Evolutionary conservation across 2,113 vertebrate species (phyloP), one percentile per base, ranked within the genome.

Genomic region (Syrmaticus mikado): DNA sequence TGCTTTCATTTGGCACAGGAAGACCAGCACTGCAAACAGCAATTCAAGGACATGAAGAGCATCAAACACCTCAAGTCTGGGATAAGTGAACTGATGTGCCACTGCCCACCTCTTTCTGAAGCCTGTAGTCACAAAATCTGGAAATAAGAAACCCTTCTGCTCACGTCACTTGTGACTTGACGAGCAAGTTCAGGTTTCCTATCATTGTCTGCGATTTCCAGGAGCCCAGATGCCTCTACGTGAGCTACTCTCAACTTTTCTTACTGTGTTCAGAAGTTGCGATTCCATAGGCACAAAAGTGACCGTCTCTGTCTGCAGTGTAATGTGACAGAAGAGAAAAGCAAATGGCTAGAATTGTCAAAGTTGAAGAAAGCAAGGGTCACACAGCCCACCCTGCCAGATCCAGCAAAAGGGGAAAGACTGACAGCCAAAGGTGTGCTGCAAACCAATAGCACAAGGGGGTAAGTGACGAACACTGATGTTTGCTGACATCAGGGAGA

Each of bases 261-360:
- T 64, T 22, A 18, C 32, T 28, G 25, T 8, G 22, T 22, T 87
- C 43, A 68, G 58, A 61, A 72, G 13, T 5, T 81, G 11, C 4
- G 20, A 28, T 82, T 62, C 79, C 32, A 8, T 7, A 65, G 21
- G 62, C 36, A 71, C 36, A 64, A 8, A 64, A 8, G 20, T 17
- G 36, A 62, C 2, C 1, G 8, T 10, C 61, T 55, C 53, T 32
- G 10, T 67, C 71, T 13, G n/a, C 50, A 76, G 27, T 3, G 15
- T 52, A 58, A 36, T 1, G 13, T 0, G 0, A n/a, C 36, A 74
- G 36, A 36, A 67, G 43, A 19, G 21, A 82, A 41, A n/a, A 92
- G 46, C 24, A 21, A 53, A 28, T 5, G 28, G 19, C 19, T 16
- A 41, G 66, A 67, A 66, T 72, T 41, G 19, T 0, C 36, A 18